A percentile compares a stretch with the other conserved stretches of the same genome.
Evolutionary conservation across 2,888 invertebrate species (phyloP).

Genomic region (Morpho deidamia): DNA sequence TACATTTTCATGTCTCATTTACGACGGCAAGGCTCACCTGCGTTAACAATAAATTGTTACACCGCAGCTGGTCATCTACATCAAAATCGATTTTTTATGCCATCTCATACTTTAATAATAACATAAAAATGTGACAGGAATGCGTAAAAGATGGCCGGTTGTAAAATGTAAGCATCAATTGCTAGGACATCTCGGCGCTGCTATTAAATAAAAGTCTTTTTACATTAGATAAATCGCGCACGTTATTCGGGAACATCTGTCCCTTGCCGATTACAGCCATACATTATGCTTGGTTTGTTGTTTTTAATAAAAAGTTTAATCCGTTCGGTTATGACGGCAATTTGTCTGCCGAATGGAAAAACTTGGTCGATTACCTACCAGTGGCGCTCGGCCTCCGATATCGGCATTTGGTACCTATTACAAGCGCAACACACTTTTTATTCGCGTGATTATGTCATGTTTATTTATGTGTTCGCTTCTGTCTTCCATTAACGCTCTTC

Average conservation of each 20-base stretch:
- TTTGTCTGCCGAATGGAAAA: constrained; percentile 75
- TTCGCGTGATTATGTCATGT: constrained; percentile 62
- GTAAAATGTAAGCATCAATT: constrained; percentile 68
- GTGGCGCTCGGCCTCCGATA: constrained; percentile 43
- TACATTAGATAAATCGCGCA: constrained; percentile 75
- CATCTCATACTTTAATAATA: constrained; percentile 63
- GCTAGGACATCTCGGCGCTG: constrained; percentile 68
- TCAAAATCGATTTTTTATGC: constrained; percentile 68
- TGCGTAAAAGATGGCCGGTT: constrained; percentile 59
- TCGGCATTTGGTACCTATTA: constrained; percentile 40
- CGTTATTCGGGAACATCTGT: constrained; percentile 76
- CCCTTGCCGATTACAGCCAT: constrained; percentile 74
- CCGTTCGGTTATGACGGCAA: constrained; percentile 76
- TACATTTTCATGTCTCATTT: constrained; percentile 35
- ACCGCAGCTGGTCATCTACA: constrained; percentile 54
- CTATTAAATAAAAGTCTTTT: constrained; percentile 77
- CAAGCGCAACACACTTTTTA: constrained; percentile 46
- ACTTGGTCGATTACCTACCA: constrained; percentile 70
- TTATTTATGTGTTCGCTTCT: constrained; percentile 72
- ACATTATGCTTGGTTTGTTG: constrained; percentile 77
- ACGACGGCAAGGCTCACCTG: constrained; percentile 42
- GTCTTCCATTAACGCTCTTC: constrained; percentile 67
- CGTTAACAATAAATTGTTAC: constrained; percentile 56
- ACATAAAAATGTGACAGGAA: constrained; percentile 62
- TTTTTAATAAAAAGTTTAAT: constrained; percentile 79